Percentiles rank a stretch among this genome's conserved stretches.
phyloP scores from a whole-genome alignment of 2,888 invertebrate genomes.

The Chaetoderma sp. region DNA sequence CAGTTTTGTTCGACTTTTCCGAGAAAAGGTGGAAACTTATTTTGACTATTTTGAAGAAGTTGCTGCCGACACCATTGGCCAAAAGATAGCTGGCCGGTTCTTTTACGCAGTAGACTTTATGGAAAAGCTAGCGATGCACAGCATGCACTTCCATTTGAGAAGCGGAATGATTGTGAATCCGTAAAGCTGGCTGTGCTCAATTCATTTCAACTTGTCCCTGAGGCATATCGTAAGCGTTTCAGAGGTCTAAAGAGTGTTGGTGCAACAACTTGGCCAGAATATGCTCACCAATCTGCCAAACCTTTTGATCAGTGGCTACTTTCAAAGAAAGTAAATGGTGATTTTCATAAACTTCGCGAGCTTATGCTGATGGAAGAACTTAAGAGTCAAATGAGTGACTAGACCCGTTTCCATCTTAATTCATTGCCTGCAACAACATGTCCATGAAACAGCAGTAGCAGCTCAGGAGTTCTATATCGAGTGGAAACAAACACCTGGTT shows the following conservation, averaged over 20 bases:
- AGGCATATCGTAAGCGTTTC: constrained; percentile 17
- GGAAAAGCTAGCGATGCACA: constrained; percentile 15
- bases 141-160: not conserved
- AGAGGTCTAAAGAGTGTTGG: constrained; percentile 3
- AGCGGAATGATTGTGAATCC: constrained; percentile 13
- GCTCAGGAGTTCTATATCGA: too few species aligned
- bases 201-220: constrained; percentile 21
- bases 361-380: constrained; percentile 4
- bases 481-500: too few species aligned
- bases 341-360: not conserved
- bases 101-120: constrained; percentile 2
- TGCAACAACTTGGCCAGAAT: constrained; percentile 6
- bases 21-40: not conserved
- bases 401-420: too few species aligned
- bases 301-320: constrained; percentile 7
- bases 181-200: constrained; percentile 11
- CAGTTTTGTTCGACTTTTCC: too few species aligned
- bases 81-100: not conserved
- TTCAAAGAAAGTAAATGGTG: not conserved
- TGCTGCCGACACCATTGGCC: not conserved
- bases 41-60: constrained; percentile 7
- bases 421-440: too few species aligned
- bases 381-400: too few species aligned
- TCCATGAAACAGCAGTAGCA: too few species aligned
- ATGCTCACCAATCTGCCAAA: constrained; percentile 14